These are phyloP conservation scores for Lepilemur septentrionalis DNA, from an alignment of 2,797 vertebrate species.

Conservation along the genomic window DNA sequence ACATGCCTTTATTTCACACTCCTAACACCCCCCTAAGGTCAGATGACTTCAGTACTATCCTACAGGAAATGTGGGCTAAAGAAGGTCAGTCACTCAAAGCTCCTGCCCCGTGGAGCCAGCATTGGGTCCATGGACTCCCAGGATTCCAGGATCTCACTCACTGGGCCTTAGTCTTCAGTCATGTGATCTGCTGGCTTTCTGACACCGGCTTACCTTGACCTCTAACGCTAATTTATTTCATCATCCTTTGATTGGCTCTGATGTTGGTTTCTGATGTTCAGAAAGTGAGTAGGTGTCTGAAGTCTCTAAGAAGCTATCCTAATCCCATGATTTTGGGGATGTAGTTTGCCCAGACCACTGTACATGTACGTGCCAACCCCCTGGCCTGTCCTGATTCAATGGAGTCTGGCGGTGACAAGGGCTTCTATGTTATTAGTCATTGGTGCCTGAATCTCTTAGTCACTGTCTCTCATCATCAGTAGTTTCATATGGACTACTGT, in stretches of 20 bases:
- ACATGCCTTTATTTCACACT: not conserved
- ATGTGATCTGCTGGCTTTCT: not conserved
- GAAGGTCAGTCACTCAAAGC: not conserved
- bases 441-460: not conserved
- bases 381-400: not conserved
- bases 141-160: not conserved
- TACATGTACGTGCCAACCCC: not conserved
- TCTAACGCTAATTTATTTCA: not conserved
- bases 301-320: not conserved
- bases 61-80: not conserved
- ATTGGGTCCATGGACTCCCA: not conserved
- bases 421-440: not conserved
- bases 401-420: not conserved
- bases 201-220: not conserved
- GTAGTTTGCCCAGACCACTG: not conserved
- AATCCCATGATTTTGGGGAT: not conserved
- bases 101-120: not conserved
- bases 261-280: not conserved
- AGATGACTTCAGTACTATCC: not conserved
- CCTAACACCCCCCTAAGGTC: not conserved
- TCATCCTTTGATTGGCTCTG: not conserved
- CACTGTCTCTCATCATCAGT: no score
- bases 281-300: not conserved
- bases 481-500: not conserved
- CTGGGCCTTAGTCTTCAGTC: not conserved